phyloP scores from a whole-genome alignment of 2,888 invertebrate species.

The Meloe dianella region DNA sequence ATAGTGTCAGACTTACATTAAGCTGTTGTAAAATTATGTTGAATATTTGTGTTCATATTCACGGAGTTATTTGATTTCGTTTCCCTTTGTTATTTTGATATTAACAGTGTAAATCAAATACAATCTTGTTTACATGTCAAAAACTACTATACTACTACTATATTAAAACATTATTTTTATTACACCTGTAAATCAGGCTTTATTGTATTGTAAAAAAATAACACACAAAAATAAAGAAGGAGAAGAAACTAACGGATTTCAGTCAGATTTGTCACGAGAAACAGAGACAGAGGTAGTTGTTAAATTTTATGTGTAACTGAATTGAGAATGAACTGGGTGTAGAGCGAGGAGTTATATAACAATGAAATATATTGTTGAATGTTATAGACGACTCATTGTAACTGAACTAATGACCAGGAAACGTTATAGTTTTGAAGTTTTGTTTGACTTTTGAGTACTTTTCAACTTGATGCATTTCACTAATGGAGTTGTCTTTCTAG shows the following conservation, averaged over 20 bases:
- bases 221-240: background rate
- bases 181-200: background rate
- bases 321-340: background rate
- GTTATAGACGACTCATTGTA: conserved; percentile 2
- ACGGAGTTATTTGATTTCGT: background rate
- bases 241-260: background rate
- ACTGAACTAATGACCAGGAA: conserved; percentile 12
- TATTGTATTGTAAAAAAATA: background rate
- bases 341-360: background rate
- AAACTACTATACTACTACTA: background rate
- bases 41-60: too few relatives aligned
- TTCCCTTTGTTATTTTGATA: background rate
- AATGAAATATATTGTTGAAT: background rate
- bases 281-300: background rate
- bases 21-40: background rate
- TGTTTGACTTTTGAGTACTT: conserved; percentile 8
- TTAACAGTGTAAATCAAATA: conserved; percentile 1
- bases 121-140: conserved; percentile 6
- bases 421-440: background rate
- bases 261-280: background rate
- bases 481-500: background rate
- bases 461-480: conserved; percentile 3
- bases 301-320: background rate
- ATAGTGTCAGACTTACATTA: background rate
- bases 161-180: conserved; percentile 7